Evolutionary conservation across 2,113 vertebrate species (phyloP).

Genomic region (Poecile atricapillus): DNA sequence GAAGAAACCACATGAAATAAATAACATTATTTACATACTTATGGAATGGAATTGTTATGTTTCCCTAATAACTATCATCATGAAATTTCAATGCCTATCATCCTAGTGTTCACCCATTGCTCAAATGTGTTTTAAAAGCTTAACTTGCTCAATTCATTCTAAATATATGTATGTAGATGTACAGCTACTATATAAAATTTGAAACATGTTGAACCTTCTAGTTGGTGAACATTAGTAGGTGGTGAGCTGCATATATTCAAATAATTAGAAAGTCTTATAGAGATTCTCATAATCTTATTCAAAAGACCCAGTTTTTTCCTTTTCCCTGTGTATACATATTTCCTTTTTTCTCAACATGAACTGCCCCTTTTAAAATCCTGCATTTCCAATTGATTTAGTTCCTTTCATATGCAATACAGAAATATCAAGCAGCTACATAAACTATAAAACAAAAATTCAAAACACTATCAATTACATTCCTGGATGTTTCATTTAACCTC

Average conservation of each 20-base stretch:
- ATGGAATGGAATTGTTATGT: not conserved
- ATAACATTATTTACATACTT: not conserved
- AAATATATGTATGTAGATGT: not conserved
- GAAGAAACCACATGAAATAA: not conserved
- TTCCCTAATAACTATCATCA: not conserved
- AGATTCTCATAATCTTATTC: not conserved
- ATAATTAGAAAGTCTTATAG: not conserved
- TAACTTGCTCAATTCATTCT: not conserved
- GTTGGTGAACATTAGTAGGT: not conserved
- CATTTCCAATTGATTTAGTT: constrained; percentile 40
- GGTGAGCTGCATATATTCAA: not conserved
- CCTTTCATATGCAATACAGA: not conserved
- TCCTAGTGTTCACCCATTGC: not conserved
- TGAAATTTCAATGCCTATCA: not conserved
- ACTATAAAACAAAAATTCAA: not conserved
- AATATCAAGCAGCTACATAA: constrained; percentile 23
- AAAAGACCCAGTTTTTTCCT: not conserved
- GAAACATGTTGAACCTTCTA: not conserved
- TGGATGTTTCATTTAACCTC: constrained; percentile 39
- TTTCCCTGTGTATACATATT: not conserved
- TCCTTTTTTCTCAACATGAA: constrained; percentile 1
- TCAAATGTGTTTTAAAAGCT: not conserved
- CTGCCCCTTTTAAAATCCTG: constrained; percentile 26
- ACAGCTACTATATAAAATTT: not conserved
- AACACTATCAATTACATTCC: constrained; percentile 3